Evolutionary conservation across 2,888 invertebrate species (phyloP).

Genomic region (Callyntrura guangdongensis): DNA sequence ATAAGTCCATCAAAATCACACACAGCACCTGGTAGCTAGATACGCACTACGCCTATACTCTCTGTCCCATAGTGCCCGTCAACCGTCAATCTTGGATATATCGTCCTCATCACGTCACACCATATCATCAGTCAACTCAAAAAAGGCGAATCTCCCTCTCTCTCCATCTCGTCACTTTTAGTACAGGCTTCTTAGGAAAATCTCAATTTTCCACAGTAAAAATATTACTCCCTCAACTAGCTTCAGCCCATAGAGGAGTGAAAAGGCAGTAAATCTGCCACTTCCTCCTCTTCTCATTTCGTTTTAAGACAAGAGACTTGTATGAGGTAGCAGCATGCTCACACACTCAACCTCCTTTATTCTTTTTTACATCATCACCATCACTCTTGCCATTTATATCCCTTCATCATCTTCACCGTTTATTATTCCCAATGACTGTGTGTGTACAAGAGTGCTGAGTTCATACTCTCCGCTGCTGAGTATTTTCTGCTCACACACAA

Average conservation of each 20-base stretch:
- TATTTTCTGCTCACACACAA: too few relatives aligned
- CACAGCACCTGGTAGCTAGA: background rate
- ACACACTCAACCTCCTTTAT: too few relatives aligned
- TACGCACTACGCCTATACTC: background rate
- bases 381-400: constrained; percentile 10
- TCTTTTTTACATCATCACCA: constrained; percentile 29
- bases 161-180: background rate
- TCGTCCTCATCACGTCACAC: constrained; percentile 1
- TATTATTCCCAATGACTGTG: constrained; percentile 15
- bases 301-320: constrained; percentile 27
- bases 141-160: constrained; percentile 50
- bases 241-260: background rate
- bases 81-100: constrained; percentile 44
- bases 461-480: background rate
- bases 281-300: constrained; percentile 40
- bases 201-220: constrained; percentile 23
- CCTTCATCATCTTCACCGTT: constrained; percentile 40
- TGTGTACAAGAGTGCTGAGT: too few relatives aligned
- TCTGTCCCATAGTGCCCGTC: constrained; percentile 39
- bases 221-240: constrained; percentile 31
- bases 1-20: constrained; percentile 26
- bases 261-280: constrained; percentile 46
- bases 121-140: constrained; percentile 42
- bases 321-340: background rate
- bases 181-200: constrained; percentile 11